Conservation (phyloP, 2,888 invertebrate species). For the Heliothis peltigera region DNA sequence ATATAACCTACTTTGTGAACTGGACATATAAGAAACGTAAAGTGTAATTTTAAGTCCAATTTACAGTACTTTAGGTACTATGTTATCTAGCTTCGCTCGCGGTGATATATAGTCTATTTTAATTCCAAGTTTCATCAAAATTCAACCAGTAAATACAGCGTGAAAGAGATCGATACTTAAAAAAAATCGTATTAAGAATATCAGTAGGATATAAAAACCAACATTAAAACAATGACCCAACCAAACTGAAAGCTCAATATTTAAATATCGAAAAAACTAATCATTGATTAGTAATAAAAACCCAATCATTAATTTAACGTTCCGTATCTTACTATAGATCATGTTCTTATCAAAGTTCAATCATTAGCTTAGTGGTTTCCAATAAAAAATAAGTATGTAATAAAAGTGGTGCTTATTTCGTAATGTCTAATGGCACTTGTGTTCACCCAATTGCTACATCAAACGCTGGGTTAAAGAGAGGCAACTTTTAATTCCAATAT, state of each 20-base stretch:
- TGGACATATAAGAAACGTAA: no score
- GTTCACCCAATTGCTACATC: background rate
- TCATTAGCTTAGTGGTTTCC: slow-evolving; percentile 38
- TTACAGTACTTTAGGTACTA: no score
- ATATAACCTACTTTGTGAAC: no score
- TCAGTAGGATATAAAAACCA: no score
- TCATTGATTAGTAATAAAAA: slow-evolving; percentile 57
- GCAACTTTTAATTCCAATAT: background rate
- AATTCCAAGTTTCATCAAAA: no score
- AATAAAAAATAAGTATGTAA: slow-evolving; percentile 53
- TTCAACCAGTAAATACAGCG: no score
- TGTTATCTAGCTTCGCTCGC: no score
- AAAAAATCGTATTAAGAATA: no score
- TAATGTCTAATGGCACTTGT: slow-evolving; percentile 25
- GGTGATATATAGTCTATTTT: no score
- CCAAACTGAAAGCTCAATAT: background rate
- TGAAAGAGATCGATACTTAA: no score
- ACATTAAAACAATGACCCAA: no score
- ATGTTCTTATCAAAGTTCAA: slow-evolving; percentile 55
- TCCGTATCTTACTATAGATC: slow-evolving; percentile 56
- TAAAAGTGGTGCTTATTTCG: slow-evolving; percentile 53
- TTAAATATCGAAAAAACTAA: slow-evolving; percentile 21
- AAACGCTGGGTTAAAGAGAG: background rate
- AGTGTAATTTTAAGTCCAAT: no score
- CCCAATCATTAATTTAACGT: slow-evolving; percentile 50